Conservation (phyloP, 2,888 invertebrate species). For the Branchipolynoe longqiensis region DNA sequence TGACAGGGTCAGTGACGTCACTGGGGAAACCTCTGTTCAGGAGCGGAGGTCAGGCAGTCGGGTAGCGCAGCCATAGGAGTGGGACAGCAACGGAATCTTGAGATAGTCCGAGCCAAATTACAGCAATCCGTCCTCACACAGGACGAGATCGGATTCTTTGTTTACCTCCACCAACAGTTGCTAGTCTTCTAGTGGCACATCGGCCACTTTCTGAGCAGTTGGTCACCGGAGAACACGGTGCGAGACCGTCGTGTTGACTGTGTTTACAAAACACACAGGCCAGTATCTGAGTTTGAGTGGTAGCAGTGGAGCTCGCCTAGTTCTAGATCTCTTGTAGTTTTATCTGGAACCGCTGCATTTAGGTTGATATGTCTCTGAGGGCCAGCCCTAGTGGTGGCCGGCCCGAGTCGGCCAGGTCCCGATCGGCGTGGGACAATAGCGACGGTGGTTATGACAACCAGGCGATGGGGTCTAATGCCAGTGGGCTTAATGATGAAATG, state of each 20-base stretch:
- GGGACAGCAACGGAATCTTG: too few species aligned
- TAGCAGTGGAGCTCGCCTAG: background rate
- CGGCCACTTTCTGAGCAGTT: constrained; percentile 3
- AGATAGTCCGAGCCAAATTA: too few species aligned
- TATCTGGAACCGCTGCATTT: too few species aligned
- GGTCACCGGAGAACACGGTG: background rate
- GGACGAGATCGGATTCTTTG: constrained; percentile 13
- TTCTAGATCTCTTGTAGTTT: too few species aligned
- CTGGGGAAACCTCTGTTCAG: constrained; percentile 9
- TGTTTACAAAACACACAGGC: constrained; percentile 28
- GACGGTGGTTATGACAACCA: constrained; percentile 42
- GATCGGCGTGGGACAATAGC: constrained; percentile 74
- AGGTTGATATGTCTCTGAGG: constrained; percentile 16
- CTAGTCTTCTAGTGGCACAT: background rate
- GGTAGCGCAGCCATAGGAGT: constrained; percentile 28
- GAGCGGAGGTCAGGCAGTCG: background rate
- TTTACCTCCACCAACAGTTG: background rate
- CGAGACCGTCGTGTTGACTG: background rate
- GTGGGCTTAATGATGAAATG: constrained; percentile 60
- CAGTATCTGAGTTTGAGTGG: too few species aligned
- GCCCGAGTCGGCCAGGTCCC: constrained; percentile 75
- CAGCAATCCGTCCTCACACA: background rate
- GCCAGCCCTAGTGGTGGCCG: constrained; percentile 61
- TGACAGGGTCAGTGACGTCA: background rate
- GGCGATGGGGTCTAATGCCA: constrained; percentile 17